A percentile compares a stretch with the other conserved stretches of the same genome.
Evolutionary conservation across 2,113 vertebrate genomes (phyloP).

Genomic region (Siphamia tubifer): DNA sequence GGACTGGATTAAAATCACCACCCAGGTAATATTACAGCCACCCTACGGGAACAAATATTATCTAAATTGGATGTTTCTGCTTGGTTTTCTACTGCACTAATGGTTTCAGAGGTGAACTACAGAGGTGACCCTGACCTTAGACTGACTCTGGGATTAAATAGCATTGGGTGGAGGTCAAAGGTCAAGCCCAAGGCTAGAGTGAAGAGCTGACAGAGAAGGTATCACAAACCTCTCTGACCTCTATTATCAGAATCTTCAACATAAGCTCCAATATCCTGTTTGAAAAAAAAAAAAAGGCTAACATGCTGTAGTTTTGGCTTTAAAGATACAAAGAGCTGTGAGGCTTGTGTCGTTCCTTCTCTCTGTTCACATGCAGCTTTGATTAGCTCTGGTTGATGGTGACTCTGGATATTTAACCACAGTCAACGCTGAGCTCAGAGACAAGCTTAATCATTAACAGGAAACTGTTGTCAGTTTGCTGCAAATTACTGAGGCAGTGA

Average conservation of each 20-base stretch:
- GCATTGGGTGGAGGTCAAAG: not conserved
- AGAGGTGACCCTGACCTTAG: not conserved
- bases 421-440: constrained; percentile 7
- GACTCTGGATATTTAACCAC: constrained; percentile 27
- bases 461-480: constrained; percentile 13
- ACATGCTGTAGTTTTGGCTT: not conserved
- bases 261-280: not conserved
- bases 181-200: not conserved
- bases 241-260: not conserved
- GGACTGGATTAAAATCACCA: too few relatives aligned
- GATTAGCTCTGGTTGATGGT: not conserved
- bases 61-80: too few relatives aligned
- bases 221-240: not conserved
- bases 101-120: not conserved
- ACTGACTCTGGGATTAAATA: not conserved
- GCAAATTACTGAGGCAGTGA: not conserved
- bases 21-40: too few relatives aligned
- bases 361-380: not conserved
- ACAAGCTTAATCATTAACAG: constrained; percentile 42
- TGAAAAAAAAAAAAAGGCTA: not conserved
- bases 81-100: not conserved
- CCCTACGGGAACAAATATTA: too few relatives aligned
- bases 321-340: not conserved
- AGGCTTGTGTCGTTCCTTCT: not conserved
- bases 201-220: not conserved